Conservation (phyloP, 2,113 vertebrate genomes). For the Forbesichthys papilliferus region DNA sequence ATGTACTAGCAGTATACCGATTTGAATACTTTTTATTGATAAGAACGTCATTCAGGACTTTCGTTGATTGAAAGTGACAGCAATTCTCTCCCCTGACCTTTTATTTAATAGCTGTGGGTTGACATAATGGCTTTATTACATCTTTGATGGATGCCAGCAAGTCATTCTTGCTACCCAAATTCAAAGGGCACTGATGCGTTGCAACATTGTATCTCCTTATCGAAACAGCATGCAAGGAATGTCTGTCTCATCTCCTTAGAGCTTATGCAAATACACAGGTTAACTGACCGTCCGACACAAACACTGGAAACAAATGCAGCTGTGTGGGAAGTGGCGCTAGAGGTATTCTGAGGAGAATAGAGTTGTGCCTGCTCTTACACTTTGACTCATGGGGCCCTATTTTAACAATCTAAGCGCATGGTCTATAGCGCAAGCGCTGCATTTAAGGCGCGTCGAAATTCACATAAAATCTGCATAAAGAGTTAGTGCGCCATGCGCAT, state of each 20-base stretch:
- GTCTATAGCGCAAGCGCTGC: too few species aligned
- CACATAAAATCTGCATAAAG: too few species aligned
- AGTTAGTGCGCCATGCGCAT: too few species aligned
- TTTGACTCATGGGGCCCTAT: not conserved
- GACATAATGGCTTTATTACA: not conserved
- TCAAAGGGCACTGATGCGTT: too few species aligned
- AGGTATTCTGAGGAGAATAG: not conserved
- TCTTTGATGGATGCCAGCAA: not conserved
- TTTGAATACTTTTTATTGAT: not conserved
- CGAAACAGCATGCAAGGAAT: too few species aligned
- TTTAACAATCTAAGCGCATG: too few species aligned
- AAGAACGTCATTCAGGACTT: not conserved
- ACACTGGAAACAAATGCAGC: not conserved
- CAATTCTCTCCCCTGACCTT: not conserved
- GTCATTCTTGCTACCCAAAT: too few species aligned
- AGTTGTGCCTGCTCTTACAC: constrained; percentile 8
- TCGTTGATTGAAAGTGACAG: constrained; percentile 23
- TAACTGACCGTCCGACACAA: not conserved
- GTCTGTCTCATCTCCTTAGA: too few species aligned
- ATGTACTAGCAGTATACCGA: not conserved
- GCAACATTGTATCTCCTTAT: too few species aligned
- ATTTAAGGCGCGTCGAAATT: too few species aligned
- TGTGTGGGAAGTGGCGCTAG: not conserved
- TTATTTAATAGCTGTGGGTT: constrained; percentile 1
- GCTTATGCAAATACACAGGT: too few species aligned